Base-by-base conservation (phyloP, 2,113 vertebrate genomes). In the Serinus canaria region DNA sequence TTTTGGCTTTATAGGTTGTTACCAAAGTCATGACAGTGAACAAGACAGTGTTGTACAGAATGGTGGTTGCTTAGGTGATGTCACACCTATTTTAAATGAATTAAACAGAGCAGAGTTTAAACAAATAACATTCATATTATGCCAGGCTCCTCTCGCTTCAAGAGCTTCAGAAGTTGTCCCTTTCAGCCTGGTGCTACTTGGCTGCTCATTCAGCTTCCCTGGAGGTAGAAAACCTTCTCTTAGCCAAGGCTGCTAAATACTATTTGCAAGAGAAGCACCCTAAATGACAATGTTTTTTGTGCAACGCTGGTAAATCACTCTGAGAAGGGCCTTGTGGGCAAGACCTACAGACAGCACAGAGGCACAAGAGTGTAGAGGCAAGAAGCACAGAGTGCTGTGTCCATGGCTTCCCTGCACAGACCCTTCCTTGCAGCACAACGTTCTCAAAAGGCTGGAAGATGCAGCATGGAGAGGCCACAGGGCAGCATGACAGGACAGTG, bases 381-480 rank as follows among this genome's bases (percentile, higher is more conserved):
- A 72, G 47, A 28, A 77, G 35, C 11, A 6, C 2, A 8, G 15
- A 68, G 43, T 14, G 43, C 37, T 6, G 1, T 15, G 83, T 66
- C 74, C 63, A 62, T 3, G 87, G 72, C 19, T 89, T 47, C 39
- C 60, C 30, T 33, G 50, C 21, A 35, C 31, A 56, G 47, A 78
- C 28, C 74, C 19, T 58, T 18, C 30, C 33, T 27, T 35, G 24
- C 1, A 43, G 58, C 41, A 66, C 44, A 33, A 74, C 0, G 56
- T 14, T 87, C 56, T 63, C 59, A 17, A 24, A 50, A 67, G 56
- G 56, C 77, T 89, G 60, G 55, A 59, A 81, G 50, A 23, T 22
- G 30, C 46, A 60, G 47, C 0, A 0, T 19, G 25, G 64, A 66
- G 52, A 20, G 25, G 31, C 28, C 23, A 21, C 9, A 21, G 41